phyloP scores from a whole-genome alignment of 2,888 invertebrate species.

The Scelioninae gen. 1 region DNA sequence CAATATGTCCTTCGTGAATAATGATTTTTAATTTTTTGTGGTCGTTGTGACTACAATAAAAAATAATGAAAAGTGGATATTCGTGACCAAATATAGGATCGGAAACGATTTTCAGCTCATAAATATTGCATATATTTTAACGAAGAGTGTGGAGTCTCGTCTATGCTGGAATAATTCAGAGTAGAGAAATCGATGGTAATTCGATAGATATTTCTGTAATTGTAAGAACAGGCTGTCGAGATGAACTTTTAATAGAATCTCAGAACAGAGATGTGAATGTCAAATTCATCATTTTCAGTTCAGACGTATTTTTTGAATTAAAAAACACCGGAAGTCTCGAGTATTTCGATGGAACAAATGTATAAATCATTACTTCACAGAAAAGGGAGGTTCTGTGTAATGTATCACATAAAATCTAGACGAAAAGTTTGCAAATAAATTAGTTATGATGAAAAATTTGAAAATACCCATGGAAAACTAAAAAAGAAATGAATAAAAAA shows the following conservation, averaged over 20 bases:
- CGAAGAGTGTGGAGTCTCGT: conserved; percentile 2
- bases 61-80: conserved; percentile 37
- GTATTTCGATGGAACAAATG: background rate
- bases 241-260: conserved; percentile 33
- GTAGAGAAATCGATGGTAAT: conserved; percentile 37
- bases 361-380: no score
- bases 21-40: conserved; percentile 31
- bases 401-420: no score
- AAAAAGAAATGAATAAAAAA: no score
- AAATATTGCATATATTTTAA: conserved; percentile 39
- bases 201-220: conserved; percentile 33
- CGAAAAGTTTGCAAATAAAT: no score
- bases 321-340: background rate
- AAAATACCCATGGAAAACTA: no score
- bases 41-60: conserved; percentile 15
- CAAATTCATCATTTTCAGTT: conserved; percentile 5
- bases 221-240: conserved; percentile 9
- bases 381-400: no score
- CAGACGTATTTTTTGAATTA: conserved; percentile 10
- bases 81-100: conserved; percentile 45
- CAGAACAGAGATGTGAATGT: background rate
- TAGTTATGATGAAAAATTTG: no score
- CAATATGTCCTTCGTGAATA: conserved; percentile 21
- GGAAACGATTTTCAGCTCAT: conserved; percentile 27
- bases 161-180: conserved; percentile 12